Percentiles rank a stretch among this genome's conserved stretches.
Conservation (phyloP, 1,140 invertebrate genomes). For the Drosophila ficusphila region DNA sequence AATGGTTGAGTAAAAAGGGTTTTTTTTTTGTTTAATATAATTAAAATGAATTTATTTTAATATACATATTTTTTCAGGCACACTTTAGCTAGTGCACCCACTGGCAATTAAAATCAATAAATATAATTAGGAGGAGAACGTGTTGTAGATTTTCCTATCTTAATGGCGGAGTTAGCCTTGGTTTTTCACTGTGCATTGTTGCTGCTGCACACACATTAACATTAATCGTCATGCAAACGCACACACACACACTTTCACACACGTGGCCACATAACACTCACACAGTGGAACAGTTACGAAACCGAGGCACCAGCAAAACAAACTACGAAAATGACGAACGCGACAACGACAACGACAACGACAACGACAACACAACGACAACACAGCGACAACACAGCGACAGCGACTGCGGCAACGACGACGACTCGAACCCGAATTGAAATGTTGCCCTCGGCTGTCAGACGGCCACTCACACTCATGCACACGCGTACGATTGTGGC, state of each 20-base stretch:
- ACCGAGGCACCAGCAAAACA: slow-evolving; percentile 36
- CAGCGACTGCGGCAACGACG: slow-evolving; percentile 13
- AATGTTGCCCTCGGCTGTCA: slow-evolving; percentile 70
- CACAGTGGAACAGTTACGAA: slow-evolving; percentile 51
- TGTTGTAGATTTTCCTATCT: too few species aligned
- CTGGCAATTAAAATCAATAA: too few species aligned
- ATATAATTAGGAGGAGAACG: too few species aligned
- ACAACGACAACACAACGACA: slow-evolving; percentile 21
- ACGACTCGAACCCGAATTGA: slow-evolving; percentile 63
- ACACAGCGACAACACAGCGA: slow-evolving; percentile 15
- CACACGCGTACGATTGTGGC: neutral
- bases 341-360: slow-evolving; percentile 25
- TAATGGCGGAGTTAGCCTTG: neutral
- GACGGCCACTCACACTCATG: slow-evolving; percentile 24
- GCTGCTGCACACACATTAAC: slow-evolving; percentile 51
- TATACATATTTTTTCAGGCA: too few species aligned
- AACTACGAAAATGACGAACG: slow-evolving; percentile 44
- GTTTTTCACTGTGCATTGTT: slow-evolving; percentile 4
- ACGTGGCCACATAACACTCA: neutral
- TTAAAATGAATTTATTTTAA: neutral
- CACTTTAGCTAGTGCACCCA: too few species aligned
- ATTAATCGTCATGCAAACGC: slow-evolving; percentile 44
- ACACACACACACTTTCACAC: slow-evolving; percentile 22
- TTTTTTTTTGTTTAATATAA: too few species aligned
- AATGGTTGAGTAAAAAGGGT: too few species aligned